Base-by-base conservation (phyloP, 2,888 invertebrate species). In the Ametastegia equiseti region DNA sequence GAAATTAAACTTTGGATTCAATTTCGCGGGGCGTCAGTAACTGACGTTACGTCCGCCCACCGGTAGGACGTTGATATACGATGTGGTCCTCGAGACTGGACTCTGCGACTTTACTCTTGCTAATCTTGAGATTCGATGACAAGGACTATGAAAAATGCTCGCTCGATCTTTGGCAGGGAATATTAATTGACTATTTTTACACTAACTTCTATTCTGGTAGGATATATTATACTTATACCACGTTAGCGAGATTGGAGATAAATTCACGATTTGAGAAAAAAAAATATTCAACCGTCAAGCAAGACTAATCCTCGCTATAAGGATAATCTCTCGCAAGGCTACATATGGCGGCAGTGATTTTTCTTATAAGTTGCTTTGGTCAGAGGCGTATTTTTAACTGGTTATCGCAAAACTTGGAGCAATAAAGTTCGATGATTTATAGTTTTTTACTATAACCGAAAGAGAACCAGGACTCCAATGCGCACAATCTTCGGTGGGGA, bases 11-110 rank as follows among this genome's bases (percentile, higher is more conserved):
- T 90, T 91, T 91, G 88, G 90, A 91, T 91, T 91, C 91, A 91
- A 91, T 91, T 91, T 91, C 88, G 89, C 88, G 87, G 89, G 90
- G 90, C 91, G 90, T 90, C 90, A 90, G 88, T 85, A 86, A 83
- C 89, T 90, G 91, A 91, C 90, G 88, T 89, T 86, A 86, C 88
- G 91, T 91, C 91, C 91, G 91, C 91, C 91, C 91, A 91, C 91
- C 86, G 85, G 84, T 81, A 81, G 84, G 84, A 89, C 85, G 85
- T 88, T 89, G 88, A 88, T 89, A 87, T 87, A 88, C 88, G 88
- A 88, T 86, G 86, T 23, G 75, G 75, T 36, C 50, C 33, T 54
- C 75, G 50, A 9, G 50, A 54, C 36, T 30, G n/a, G n/a, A n/a
- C 6, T 75, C 23, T 54, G 19, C 23, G 54, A 23, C 54, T 54